Conservation (phyloP, 2,888 invertebrate genomes). For the Chrysopilus asiliformis region DNA sequence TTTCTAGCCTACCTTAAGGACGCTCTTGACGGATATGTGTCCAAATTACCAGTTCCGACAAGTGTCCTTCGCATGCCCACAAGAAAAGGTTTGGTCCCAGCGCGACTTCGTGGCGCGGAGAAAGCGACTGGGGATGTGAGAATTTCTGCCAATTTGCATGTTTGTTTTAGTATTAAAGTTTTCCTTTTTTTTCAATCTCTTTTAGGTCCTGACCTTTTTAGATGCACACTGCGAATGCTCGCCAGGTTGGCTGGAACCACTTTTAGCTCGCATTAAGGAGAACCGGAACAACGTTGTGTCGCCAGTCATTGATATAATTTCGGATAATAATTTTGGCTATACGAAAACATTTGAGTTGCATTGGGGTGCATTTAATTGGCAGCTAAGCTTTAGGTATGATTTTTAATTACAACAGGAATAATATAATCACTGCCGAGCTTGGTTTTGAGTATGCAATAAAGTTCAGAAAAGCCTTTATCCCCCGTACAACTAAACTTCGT, state of each 20-base stretch:
- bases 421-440: no score
- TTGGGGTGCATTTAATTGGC: constrained; percentile 98
- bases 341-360: constrained; percentile 80
- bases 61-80: constrained; percentile 48
- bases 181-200: neutral
- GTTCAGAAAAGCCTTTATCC: no score
- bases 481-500: no score
- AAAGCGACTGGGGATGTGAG: constrained; percentile 51
- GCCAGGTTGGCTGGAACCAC: constrained; percentile 63
- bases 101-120: constrained; percentile 64
- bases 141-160: neutral
- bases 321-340: constrained; percentile 92
- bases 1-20: constrained; percentile 46
- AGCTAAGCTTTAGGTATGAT: constrained; percentile 59
- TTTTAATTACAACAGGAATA: no score
- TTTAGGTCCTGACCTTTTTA: constrained; percentile 63
- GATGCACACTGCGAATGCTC: constrained; percentile 97
- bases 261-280: constrained; percentile 43
- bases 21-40: constrained; percentile 54
- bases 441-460: no score
- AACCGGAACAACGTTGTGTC: constrained; percentile 37
- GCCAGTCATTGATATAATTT: constrained; percentile 87
- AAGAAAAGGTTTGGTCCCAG: constrained; percentile 68
- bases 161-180: neutral
- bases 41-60: constrained; percentile 46